phyloP scores from a whole-genome alignment of 2,113 vertebrate species.

The Melospiza melodia region DNA sequence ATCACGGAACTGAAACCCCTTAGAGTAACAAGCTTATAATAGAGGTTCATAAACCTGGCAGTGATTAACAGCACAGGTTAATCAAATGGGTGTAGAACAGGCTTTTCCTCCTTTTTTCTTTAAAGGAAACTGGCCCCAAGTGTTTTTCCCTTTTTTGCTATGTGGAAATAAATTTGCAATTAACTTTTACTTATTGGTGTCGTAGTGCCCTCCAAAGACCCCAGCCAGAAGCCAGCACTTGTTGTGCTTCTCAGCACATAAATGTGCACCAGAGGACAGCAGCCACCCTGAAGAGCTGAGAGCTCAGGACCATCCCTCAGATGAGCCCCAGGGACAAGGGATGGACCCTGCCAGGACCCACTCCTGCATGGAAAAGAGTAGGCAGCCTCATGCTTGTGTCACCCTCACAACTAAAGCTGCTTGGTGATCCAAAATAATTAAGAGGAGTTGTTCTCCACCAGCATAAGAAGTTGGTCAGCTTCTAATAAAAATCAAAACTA shows the following conservation, averaged over 20 bases:
- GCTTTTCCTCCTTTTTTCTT: slow-evolving; percentile 27
- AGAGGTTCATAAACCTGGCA: slow-evolving; percentile 61
- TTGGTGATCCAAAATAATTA: neutral
- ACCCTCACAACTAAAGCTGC: neutral
- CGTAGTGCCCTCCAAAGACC: neutral
- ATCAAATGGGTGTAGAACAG: slow-evolving; percentile 55
- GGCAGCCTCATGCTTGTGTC: neutral
- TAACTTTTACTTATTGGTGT: slow-evolving; percentile 38
- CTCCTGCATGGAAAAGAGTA: neutral
- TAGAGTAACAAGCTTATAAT: slow-evolving; percentile 62
- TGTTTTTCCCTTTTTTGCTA: slow-evolving; percentile 29
- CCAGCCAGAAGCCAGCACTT: neutral
- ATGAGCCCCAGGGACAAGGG: neutral
- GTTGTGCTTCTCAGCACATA: neutral
- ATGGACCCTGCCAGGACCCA: neutral
- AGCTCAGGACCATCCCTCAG: neutral
- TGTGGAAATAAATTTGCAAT: slow-evolving; percentile 33
- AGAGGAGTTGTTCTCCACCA: neutral
- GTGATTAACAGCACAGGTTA: slow-evolving; percentile 61
- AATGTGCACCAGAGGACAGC: neutral
- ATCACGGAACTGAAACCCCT: slow-evolving; percentile 65
- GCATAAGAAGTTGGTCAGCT: rapidly evolving
- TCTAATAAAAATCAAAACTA: rapidly evolving
- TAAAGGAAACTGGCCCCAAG: slow-evolving; percentile 41
- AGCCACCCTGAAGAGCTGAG: rapidly evolving